Base-by-base conservation (phyloP, 2,888 invertebrate species). In the Dryobotodes eremita region DNA sequence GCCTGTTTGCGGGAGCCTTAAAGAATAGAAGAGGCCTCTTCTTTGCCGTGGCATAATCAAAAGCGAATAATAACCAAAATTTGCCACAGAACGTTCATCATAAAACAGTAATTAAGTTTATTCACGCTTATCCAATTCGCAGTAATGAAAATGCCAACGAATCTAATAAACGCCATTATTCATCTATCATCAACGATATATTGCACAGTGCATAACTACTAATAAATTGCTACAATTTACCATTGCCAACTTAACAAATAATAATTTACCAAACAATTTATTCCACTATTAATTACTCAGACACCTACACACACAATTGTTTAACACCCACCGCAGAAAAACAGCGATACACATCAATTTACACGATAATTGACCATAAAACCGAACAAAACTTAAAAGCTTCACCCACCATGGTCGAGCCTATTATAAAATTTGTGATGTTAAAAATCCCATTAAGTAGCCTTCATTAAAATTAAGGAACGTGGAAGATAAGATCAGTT, bases 371-470 rank as follows among this genome's bases (percentile, higher is more conserved):
- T 76, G 84, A 76, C 84, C 71, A 79, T 76, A 83, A 83, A 79
- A 86, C 61, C 13, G 57, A 75, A 70, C 61, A 66, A 57, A 65
- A 78, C 62, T 59, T 70, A 2, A 57, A 70, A 69, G 42, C 20
- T 36, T 20, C 55, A 50, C 17, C 17, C 57, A 71, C 66, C 62
- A 26, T 48, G 8, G 50, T 61, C 59, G 61, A 31, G 3, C 64
- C 61, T 66, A 75, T 75, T 75, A 79, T 82, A 73, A 81, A 83
- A 85, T 88, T 88, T 77, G 78, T 73, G 78, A 87, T 75, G 89
- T 87, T 80, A 90, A 82, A 87, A 89, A 84, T 86, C 75, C 88
- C 79, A 89, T 89, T 86, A 89, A 77, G 69, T 55, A 78, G 68
- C 79, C 73, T 72, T 86, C 17, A 89, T 84, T 84, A 77, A 82